Conservation (phyloP, 2,797 vertebrate species). For the Myotis daubentonii region DNA sequence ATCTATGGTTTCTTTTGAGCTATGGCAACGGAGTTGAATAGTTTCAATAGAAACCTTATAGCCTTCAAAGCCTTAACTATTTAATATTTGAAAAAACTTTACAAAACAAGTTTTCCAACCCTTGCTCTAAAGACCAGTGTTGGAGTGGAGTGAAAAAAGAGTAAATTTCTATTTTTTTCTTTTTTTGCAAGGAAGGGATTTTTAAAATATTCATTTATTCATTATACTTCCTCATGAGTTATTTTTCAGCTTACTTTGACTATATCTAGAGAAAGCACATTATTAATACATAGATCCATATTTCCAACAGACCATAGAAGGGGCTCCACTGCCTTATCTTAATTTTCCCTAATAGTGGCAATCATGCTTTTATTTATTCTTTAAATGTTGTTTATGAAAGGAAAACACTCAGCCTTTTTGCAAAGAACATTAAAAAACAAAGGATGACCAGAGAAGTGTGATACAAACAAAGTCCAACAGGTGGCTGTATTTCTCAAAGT, state of each 20-base stretch:
- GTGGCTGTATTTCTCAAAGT: conserved; percentile 82
- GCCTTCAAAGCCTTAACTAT: background rate
- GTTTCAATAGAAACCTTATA: background rate
- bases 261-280: background rate
- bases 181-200: background rate
- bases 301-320: background rate
- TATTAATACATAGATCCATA: background rate
- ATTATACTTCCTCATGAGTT: background rate
- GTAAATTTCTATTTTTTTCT: background rate
- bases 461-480: conserved; percentile 71
- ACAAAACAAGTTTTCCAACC: background rate
- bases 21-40: background rate
- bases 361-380: conserved; percentile 7
- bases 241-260: background rate
- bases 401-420: background rate
- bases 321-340: background rate
- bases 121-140: background rate
- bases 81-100: background rate
- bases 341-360: background rate
- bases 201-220: background rate
- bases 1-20: background rate
- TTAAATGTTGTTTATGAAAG: background rate
- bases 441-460: background rate
- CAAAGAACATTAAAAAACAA: background rate
- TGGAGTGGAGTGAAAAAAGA: background rate